A percentile compares a stretch with the other conserved stretches of the same genome.
Conservation (phyloP, 2,888 invertebrate species). For the Anthoptus insignis region DNA sequence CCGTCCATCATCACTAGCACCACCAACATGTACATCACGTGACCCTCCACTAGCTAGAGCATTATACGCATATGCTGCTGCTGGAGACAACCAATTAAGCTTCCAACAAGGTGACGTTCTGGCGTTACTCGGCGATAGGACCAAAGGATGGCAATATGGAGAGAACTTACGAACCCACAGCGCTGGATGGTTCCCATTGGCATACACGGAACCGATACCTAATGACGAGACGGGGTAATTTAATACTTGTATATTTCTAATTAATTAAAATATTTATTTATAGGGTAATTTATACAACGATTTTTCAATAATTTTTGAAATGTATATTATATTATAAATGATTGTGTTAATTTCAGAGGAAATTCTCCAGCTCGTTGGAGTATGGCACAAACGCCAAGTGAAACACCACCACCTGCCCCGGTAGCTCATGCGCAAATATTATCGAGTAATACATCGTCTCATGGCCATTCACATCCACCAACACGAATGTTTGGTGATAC, state of each 20-base stretch:
- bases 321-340: no score
- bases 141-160: constrained; percentile 99
- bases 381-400: constrained; percentile 73
- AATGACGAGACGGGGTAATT: constrained; percentile 89
- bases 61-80: constrained; percentile 95
- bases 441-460: constrained; percentile 67
- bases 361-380: constrained; percentile 83
- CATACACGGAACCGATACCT: constrained; percentile 95
- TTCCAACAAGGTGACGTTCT: constrained; percentile 97
- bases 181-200: constrained; percentile 98
- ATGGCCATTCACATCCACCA: constrained; percentile 84
- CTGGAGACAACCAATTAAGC: constrained; percentile 96
- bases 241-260: not conserved
- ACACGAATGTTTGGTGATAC: constrained; percentile 93
- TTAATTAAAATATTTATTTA: no score
- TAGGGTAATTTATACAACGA: no score
- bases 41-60: constrained; percentile 94
- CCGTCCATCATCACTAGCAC: constrained; percentile 90
- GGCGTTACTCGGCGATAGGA: constrained; percentile 95
- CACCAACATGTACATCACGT: constrained; percentile 84
- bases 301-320: no score
- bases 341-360: constrained; percentile 48
- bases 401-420: constrained; percentile 79
- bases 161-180: constrained; percentile 97
- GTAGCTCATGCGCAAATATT: constrained; percentile 74